phyloP scores from a whole-genome alignment of 2,888 invertebrate genomes.

The Trachelus troglodyta region DNA sequence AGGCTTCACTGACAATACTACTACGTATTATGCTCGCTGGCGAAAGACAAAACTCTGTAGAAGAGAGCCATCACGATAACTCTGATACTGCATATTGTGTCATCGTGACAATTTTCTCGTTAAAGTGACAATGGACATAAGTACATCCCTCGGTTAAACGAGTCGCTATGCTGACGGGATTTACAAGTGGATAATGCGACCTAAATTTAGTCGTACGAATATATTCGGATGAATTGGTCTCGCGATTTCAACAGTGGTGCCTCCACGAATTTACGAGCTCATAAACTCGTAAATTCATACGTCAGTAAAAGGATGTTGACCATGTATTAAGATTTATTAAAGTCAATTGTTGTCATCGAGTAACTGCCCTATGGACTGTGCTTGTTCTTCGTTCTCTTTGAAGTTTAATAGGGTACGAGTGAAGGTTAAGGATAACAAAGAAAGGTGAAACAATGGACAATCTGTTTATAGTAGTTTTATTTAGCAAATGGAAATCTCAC shows the following conservation, averaged over 20 bases:
- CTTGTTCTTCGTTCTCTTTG: not conserved
- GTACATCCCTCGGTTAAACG: constrained; percentile 44
- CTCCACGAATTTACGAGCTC: constrained; percentile 26
- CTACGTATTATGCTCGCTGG: not conserved
- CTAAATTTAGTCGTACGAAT: constrained; percentile 51
- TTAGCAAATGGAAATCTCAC: constrained; percentile 5
- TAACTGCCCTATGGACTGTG: not conserved
- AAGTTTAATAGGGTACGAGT: not conserved
- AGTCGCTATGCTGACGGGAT: constrained; percentile 37
- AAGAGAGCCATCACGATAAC: constrained; percentile 28
- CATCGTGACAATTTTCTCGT: constrained; percentile 59
- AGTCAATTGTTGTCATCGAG: not conserved
- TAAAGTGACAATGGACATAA: constrained; percentile 54
- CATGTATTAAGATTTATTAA: not conserved
- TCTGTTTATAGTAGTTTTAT: not conserved
- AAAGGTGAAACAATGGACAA: not conserved
- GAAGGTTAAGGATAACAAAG: not conserved
- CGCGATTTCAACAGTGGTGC: constrained; percentile 32
- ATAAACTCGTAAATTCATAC: constrained; percentile 17
- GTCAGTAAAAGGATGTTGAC: not conserved
- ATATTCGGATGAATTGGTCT: constrained; percentile 31
- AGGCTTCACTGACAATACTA: not conserved
- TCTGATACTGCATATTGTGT: constrained; percentile 34
- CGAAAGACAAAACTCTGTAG: not conserved
- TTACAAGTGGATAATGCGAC: constrained; percentile 60